Percentiles rank a stretch among this genome's conserved stretches.
Evolutionary conservation across 1,140 invertebrate genomes (phyloP).

Genomic region (Drosophila mojavensis): DNA sequence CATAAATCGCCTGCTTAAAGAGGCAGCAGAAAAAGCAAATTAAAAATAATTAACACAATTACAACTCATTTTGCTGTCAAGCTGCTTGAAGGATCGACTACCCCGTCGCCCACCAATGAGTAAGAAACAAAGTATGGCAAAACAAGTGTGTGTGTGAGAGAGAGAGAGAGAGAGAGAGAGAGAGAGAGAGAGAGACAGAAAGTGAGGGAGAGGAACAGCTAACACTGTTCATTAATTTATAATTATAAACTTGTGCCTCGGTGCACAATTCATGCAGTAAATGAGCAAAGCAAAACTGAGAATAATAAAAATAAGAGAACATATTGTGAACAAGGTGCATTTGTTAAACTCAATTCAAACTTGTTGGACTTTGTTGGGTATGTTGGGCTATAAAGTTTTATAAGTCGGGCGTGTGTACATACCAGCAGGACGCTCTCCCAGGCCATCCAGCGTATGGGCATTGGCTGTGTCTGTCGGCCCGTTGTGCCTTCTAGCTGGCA

Average conservation of each 20-base stretch:
- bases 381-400: neutral
- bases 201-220: neutral
- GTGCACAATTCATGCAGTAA: constrained; percentile 49
- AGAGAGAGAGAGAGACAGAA: neutral
- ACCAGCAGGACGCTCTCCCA: constrained; percentile 94
- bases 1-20: constrained; percentile 58
- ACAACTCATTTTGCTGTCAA: constrained; percentile 62
- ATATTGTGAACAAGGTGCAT: constrained; percentile 20
- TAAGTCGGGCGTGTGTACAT: constrained; percentile 74
- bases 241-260: constrained; percentile 62
- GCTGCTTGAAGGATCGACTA: constrained; percentile 46
- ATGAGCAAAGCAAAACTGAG: constrained; percentile 13
- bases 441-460: constrained; percentile 92
- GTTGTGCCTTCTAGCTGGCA: constrained; percentile 87
- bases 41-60: constrained; percentile 70
- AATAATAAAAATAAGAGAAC: neutral
- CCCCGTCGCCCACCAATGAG: neutral
- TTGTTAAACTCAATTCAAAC: neutral
- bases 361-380: neutral
- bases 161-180: neutral
- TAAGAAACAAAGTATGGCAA: neutral
- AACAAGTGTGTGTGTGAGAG: neutral
- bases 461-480: constrained; percentile 84
- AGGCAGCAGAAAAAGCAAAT: constrained; percentile 62
- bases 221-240: constrained; percentile 65